Conservation (phyloP, 2,113 vertebrate genomes). For the Hystrix cristata region DNA sequence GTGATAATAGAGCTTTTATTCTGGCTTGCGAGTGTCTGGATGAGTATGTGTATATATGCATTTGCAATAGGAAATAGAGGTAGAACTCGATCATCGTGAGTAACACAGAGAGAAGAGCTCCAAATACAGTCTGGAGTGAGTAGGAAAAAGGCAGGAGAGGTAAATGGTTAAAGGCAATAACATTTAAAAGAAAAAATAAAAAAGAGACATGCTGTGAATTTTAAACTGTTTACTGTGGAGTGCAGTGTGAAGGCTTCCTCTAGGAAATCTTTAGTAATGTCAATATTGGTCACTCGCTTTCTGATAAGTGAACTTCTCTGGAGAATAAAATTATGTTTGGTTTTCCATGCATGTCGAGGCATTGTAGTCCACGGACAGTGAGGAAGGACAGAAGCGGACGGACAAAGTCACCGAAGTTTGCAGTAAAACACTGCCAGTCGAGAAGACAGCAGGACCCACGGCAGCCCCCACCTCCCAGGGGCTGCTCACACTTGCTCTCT, state of each 20-base stretch:
- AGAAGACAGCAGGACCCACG: not conserved
- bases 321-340: not conserved
- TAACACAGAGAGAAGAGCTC: not conserved
- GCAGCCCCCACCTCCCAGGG: rapidly evolving
- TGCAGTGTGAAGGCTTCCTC: not conserved
- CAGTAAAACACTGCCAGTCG: not conserved
- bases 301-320: not conserved
- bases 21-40: not conserved
- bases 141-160: not conserved
- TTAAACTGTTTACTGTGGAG: not conserved
- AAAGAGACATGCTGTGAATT: not conserved
- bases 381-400: not conserved
- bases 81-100: not conserved
- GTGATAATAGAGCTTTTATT: not conserved
- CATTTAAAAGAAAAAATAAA: not conserved
- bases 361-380: not conserved
- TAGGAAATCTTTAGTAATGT: not conserved
- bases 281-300: not conserved
- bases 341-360: not conserved
- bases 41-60: not conserved
- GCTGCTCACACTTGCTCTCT: not conserved
- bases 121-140: not conserved
- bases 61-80: not conserved
- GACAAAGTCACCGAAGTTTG: not conserved
- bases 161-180: not conserved